Percentiles rank a stretch among this genome's conserved stretches.
phyloP scores from a whole-genome alignment of 2,113 vertebrate species.

The Hystrix cristata region DNA sequence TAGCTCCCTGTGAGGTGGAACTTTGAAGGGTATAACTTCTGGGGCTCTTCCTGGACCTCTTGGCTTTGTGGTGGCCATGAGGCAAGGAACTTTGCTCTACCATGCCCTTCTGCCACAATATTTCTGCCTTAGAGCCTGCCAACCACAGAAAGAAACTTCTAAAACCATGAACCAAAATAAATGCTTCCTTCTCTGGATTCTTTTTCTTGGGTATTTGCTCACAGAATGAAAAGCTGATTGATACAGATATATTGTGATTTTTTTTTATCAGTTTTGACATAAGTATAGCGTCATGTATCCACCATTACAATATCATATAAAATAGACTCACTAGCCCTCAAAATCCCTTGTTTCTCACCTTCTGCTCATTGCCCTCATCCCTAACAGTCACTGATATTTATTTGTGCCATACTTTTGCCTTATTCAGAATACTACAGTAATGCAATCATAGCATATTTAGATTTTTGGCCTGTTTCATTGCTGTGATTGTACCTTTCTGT shows the following conservation, averaged over 20 bases:
- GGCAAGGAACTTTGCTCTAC: too few relatives aligned
- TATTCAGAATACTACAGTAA: neutral
- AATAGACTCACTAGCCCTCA: neutral
- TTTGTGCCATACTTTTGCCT: neutral
- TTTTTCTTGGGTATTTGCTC: neutral
- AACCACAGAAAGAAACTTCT: neutral
- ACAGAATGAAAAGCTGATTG: neutral
- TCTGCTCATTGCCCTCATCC: neutral
- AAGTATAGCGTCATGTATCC: neutral
- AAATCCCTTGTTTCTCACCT: neutral
- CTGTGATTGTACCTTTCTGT: too few relatives aligned
- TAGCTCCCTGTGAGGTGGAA: neutral
- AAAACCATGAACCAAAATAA: neutral
- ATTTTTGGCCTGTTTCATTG: neutral
- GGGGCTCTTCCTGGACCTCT: neutral
- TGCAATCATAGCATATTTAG: neutral
- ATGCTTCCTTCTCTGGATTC: neutral
- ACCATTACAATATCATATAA: neutral
- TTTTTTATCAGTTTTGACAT: neutral
- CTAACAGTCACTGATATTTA: neutral
- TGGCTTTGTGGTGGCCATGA: too few relatives aligned
- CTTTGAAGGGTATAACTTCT: neutral
- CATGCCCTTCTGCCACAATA: neutral
- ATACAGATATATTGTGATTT: neutral
- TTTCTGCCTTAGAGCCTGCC: neutral